These are phyloP conservation scores for Synanceia verrucosa DNA, from an alignment of 2,797 vertebrate genomes.

Conservation along the genomic window DNA sequence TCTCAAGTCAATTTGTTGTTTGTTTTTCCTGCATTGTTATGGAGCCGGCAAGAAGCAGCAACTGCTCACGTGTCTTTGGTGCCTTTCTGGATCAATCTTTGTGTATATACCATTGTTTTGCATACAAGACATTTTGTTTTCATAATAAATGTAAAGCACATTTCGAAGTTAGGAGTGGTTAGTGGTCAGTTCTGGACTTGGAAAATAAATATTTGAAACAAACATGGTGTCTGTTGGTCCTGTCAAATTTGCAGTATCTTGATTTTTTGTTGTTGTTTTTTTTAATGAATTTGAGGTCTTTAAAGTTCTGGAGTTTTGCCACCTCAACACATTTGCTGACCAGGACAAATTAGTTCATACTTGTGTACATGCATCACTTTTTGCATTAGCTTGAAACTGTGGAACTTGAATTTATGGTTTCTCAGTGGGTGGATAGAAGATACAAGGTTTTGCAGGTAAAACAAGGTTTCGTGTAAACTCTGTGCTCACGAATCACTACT, in stretches of 20 bases:
- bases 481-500: too few species aligned
- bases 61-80: constrained; percentile 70
- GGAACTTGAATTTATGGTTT: neutral
- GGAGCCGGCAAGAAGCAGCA: constrained; percentile 51
- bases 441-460: neutral
- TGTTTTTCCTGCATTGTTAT: constrained; percentile 47
- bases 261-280: too few species aligned
- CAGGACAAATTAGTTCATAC: neutral
- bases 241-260: neutral
- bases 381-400: neutral
- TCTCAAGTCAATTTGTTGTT: constrained; percentile 19
- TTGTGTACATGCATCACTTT: neutral
- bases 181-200: constrained; percentile 53
- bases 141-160: constrained; percentile 80
- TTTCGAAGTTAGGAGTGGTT: constrained; percentile 61
- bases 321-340: neutral
- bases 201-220: constrained; percentile 48
- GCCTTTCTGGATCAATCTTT: constrained; percentile 78
- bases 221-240: neutral
- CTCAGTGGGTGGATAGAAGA: neutral
- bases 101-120: constrained; percentile 68
- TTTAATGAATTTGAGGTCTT: neutral
- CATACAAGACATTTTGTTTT: constrained; percentile 63
- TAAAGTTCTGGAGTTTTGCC: neutral
- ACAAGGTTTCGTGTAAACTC: neutral